Evolutionary conservation across 1,140 invertebrate genomes (phyloP), one percentile per base, ranked within the genome.

Genomic region (Lerema accius): DNA sequence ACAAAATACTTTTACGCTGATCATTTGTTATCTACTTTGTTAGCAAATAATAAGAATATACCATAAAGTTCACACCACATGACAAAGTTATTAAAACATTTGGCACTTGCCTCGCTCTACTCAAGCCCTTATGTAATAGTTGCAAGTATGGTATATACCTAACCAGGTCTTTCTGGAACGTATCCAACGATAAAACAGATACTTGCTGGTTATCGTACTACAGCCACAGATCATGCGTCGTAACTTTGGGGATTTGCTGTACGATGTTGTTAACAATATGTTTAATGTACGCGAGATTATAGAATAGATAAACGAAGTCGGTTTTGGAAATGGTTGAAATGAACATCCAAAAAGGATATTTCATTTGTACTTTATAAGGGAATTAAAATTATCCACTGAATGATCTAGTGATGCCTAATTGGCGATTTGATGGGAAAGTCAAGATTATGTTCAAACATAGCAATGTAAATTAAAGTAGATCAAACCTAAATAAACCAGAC

Each of bases 131-230:
- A 56, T 56, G 68, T 64, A 63, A 60, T 53, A 49, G 42, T 61
- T 55, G 55, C 59, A 39, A 66, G 59, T 63, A 51, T 64, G 49
- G 60, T 60, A 67, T 59, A 50, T 48, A 17, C 49, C n/a, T 32
- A 7, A 26, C 14, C 15, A 55, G 45, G 63, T 45, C 63, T 62
- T 50, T 56, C 49, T 70, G 68, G 68, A 61, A 14, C 17, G 40
- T 13, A 26, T 70, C 68, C 68, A 70, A 59, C 55, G 60, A 67
- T 67, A 58, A 46, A 23, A 23, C 45, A 55, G 59, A 64, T 67
- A 62, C 42, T 58, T 35, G 42, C 42, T 16, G 9, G 53, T 46
- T 46, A 58, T 45, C 53, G 53, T 16, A 58, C 23, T 35, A 46
- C 53, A 23, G 40, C 32, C 43, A 58, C 53, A 35, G 40, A 26